Percentiles rank a stretch among this genome's conserved stretches.
Evolutionary conservation across 2,113 vertebrate species (phyloP).

Genomic region (Toxostoma redivivum): DNA sequence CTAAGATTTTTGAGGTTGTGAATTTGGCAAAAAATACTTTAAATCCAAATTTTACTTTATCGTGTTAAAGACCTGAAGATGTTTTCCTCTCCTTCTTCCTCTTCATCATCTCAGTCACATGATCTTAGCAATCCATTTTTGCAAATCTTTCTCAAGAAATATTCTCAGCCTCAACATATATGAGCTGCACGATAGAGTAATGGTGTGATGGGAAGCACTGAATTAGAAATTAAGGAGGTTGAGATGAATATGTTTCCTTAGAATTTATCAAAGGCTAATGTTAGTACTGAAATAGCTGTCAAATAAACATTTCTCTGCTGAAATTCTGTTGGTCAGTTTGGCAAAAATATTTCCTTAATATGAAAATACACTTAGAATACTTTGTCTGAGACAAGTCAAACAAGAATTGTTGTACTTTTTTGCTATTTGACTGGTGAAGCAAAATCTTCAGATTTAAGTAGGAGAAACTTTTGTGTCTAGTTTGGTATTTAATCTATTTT

Average conservation of each 20-base stretch:
- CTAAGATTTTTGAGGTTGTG: neutral
- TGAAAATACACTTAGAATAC: neutral
- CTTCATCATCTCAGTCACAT: neutral
- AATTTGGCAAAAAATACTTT: neutral
- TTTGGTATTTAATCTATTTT: neutral
- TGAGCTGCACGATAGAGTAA: neutral
- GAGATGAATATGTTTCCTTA: neutral
- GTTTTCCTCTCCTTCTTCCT: neutral
- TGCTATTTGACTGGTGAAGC: neutral
- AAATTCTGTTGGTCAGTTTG: neutral
- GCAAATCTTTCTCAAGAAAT: neutral
- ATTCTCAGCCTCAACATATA: neutral
- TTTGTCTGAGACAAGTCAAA: neutral
- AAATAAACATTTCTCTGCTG: neutral
- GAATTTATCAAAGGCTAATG: neutral
- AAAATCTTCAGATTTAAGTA: neutral
- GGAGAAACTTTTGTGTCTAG: neutral
- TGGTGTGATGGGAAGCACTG: neutral
- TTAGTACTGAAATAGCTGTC: neutral
- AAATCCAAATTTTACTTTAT: neutral
- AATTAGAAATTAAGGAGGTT: neutral
- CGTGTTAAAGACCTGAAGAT: neutral
- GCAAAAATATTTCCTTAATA: neutral
- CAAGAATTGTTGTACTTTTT: neutral
- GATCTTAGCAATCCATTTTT: neutral